phyloP scores from a whole-genome alignment of 2,888 invertebrate species.

The Liopterus haemorrhoidalis region DNA sequence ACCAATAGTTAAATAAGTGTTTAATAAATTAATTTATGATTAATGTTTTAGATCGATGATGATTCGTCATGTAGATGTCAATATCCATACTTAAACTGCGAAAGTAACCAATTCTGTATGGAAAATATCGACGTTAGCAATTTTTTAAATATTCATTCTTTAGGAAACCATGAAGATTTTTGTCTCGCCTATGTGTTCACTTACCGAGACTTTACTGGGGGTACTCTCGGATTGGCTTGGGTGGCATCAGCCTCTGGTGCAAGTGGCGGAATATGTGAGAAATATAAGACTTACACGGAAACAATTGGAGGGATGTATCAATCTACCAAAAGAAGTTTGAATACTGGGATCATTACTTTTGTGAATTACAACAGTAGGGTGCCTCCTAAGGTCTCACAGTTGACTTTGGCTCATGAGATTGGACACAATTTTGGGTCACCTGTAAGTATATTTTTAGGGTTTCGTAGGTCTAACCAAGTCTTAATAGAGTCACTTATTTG shows the following conservation, averaged over 20 bases:
- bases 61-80: slow-evolving; percentile 67
- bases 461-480: no score
- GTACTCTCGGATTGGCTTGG: slow-evolving; percentile 97
- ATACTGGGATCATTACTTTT: slow-evolving; percentile 98
- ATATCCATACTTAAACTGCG: slow-evolving; percentile 53
- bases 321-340: slow-evolving; percentile 87
- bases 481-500: no score
- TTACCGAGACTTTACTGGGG: slow-evolving; percentile 94
- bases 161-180: slow-evolving; percentile 96
- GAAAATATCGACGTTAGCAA: slow-evolving; percentile 99
- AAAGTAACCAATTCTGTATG: slow-evolving; percentile 84
- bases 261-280: slow-evolving; percentile 98
- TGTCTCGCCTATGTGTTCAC: slow-evolving; percentile 99
- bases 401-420: slow-evolving; percentile 96
- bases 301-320: slow-evolving; percentile 92
- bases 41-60: slow-evolving; percentile 76
- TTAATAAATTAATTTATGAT: slow-evolving; percentile 27
- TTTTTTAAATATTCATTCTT: slow-evolving; percentile 94
- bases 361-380: slow-evolving; percentile 97
- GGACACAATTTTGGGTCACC: slow-evolving; percentile 99
- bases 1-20: no score
- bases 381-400: slow-evolving; percentile 94
- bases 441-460: no score
- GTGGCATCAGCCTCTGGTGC: slow-evolving; percentile 97
- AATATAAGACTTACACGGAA: slow-evolving; percentile 94